phyloP scores from a whole-genome alignment of 1,140 invertebrate species.

The Drosophila dunni region DNA sequence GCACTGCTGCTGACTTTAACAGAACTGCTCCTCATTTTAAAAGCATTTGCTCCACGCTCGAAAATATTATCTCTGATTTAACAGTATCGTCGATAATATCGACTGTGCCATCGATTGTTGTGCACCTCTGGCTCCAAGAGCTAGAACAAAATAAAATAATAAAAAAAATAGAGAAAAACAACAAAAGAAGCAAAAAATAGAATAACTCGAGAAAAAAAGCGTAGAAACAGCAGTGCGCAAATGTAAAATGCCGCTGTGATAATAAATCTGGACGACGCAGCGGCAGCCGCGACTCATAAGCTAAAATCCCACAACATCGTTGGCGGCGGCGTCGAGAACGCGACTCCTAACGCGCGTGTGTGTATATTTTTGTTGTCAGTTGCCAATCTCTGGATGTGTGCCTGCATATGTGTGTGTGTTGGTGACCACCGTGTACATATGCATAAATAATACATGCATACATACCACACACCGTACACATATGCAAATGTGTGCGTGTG shows the following conservation, averaged over 20 bases:
- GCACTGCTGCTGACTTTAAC: not conserved
- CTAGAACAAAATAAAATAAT: conserved; percentile 38
- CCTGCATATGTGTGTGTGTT: conserved; percentile 12
- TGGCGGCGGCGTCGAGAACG: conserved; percentile 58
- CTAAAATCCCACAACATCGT: conserved; percentile 49
- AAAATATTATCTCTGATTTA: not conserved
- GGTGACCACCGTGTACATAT: conserved; percentile 10
- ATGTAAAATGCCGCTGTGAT: conserved; percentile 77
- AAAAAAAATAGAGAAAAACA: conserved; percentile 27
- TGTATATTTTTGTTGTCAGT: conserved; percentile 53
- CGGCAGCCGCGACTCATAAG: conserved; percentile 57
- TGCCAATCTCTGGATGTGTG: conserved; percentile 20
- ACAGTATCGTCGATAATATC: conserved; percentile 28
- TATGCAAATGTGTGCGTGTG: conserved; percentile 42
- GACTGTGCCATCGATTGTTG: conserved; percentile 28
- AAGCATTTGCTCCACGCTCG: not conserved
- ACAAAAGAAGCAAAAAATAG: conserved; percentile 34
- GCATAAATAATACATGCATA: conserved; percentile 31
- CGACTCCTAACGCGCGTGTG: conserved; percentile 56
- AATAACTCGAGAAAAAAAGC: conserved; percentile 23
- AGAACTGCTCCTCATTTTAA: conserved; percentile 6
- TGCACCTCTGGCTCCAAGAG: conserved; percentile 30
- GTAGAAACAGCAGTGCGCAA: conserved; percentile 63
- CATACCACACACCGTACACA: conserved; percentile 11
- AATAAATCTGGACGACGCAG: conserved; percentile 71